These are phyloP conservation scores for Drosophila pachea DNA, from an alignment of 1,140 invertebrate genomes.

Conservation along the genomic window DNA sequence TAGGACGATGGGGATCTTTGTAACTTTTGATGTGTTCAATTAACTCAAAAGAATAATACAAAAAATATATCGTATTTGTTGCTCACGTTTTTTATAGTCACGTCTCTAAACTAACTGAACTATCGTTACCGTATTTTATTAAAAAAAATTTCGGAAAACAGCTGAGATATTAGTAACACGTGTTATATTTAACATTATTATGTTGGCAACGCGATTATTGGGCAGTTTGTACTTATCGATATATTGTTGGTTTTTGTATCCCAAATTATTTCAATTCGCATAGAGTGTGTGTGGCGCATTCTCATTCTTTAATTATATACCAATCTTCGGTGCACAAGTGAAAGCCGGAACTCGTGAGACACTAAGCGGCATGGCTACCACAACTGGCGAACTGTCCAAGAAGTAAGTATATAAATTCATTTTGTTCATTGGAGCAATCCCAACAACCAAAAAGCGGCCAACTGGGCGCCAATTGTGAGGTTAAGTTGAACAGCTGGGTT, in stretches of 20 bases:
- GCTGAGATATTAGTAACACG: slow-evolving; percentile 27
- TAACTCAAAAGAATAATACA: background rate
- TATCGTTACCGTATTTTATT: slow-evolving; percentile 14
- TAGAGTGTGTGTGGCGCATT: slow-evolving; percentile 37
- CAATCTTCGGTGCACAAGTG: background rate
- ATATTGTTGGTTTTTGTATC: slow-evolving; percentile 19
- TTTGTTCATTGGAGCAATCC: background rate
- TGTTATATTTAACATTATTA: slow-evolving; percentile 20
- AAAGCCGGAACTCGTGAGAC: slow-evolving; percentile 9
- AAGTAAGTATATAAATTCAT: slow-evolving; percentile 60
- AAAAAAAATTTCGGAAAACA: slow-evolving; percentile 8
- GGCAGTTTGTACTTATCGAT: slow-evolving; percentile 8
- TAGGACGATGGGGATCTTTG: background rate
- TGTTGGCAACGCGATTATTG: slow-evolving; percentile 12
- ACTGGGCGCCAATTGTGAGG: slow-evolving; percentile 51
- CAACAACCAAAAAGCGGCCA: slow-evolving; percentile 20
- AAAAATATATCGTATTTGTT: background rate
- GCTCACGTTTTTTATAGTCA: slow-evolving; percentile 9
- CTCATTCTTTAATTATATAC: slow-evolving; percentile 22
- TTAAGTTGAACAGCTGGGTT: slow-evolving; percentile 54
- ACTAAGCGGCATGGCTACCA: slow-evolving; percentile 59
- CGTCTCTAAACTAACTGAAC: slow-evolving; percentile 7
- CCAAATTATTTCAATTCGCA: slow-evolving; percentile 24
- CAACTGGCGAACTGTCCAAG: slow-evolving; percentile 74
- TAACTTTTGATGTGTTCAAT: background rate